Evolutionary conservation across 2,888 invertebrate genomes (phyloP), one percentile per base, ranked within the genome.

Genomic region (Epicampocera succincta): DNA sequence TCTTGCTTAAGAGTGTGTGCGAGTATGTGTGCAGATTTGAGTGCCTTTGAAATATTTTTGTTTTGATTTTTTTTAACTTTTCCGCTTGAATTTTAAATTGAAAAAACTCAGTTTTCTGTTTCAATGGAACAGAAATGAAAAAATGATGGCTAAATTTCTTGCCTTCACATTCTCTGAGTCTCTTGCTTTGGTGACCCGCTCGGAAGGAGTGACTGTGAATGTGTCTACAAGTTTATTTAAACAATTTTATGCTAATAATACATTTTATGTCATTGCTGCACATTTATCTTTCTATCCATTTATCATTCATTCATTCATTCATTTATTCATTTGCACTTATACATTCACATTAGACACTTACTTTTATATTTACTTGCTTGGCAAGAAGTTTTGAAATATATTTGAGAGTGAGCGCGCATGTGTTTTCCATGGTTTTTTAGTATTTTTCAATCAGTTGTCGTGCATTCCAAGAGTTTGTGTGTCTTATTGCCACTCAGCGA

Each of bases 401-500:
- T 65, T 44, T 72, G n/a, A n/a, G n/a, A n/a, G n/a, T n/a, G n/a
- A n/a, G n/a, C 13, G 0, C 33, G 15, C 48, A 11, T 48, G 0
- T 2, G 29, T 21, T 48, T 5, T 48, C n/a, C 12, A 19, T n/a
- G 15, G 29, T 63, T 38, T 19, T 15, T 61, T 0, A 46, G 13
- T 25, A 68, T 68, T 8, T 40, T 52, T 68, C 61, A 25, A 54
- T 61, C 33, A 25, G 40, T 68, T 77, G 77, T 68, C 76, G 68
- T 21, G 68, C 60, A 50, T 13, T 44, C 25, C n/a, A 46, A 25
- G 38, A 38, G 52, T 42, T 61, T 68, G 54, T 52, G 42, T 50
- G 72, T 56, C 73, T 81, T 73, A 11, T 33, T 69, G 63, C 44
- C 81, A 77, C 44, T 74, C 72, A 82, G 77, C 73, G 61, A 50